These are phyloP conservation scores for Pristiophorus japonicus DNA, from an alignment of 2,113 vertebrate genomes.

Conservation along the genomic window DNA sequence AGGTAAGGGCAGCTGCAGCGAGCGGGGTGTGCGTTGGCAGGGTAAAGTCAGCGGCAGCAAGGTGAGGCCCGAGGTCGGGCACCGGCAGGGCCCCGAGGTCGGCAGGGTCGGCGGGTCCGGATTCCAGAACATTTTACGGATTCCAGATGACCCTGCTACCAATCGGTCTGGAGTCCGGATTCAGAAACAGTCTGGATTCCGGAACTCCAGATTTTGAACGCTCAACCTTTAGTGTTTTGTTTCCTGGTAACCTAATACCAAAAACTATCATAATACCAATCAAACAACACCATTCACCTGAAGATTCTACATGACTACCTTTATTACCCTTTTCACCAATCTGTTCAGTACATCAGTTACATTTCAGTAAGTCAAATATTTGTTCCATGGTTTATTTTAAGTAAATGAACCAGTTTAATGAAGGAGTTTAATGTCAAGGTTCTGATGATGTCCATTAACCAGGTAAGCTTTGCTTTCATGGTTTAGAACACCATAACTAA, in stretches of 20 bases:
- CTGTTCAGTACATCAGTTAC: neutral
- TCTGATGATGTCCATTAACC: neutral
- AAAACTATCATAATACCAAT: neutral
- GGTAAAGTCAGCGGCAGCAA: too few relatives aligned
- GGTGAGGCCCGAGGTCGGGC: too few relatives aligned
- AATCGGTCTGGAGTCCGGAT: too few relatives aligned
- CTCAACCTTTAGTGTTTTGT: neutral
- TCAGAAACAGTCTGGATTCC: too few relatives aligned
- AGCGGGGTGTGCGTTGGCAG: too few relatives aligned
- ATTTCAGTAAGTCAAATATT: neutral
- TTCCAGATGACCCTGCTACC: too few relatives aligned
- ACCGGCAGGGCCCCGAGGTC: too few relatives aligned
- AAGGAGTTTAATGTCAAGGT: neutral
- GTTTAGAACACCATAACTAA: neutral
- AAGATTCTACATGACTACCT: neutral
- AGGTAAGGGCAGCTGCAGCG: too few relatives aligned
- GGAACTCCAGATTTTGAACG: too few relatives aligned
- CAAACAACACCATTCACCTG: neutral
- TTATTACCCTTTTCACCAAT: neutral
- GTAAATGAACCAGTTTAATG: neutral
- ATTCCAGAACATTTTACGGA: too few relatives aligned
- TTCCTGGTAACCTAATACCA: neutral
- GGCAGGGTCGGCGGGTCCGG: too few relatives aligned
- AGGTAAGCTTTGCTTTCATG: neutral
- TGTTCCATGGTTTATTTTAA: too few relatives aligned